Evolutionary conservation across 2,113 vertebrate species (phyloP).

Genomic region (rabbit (Oryctolagus cuniculus)): mOryCun1.1 NC_091440.1:106552501-106553000

Average conservation of each 20-base stretch:
- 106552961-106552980: no score
- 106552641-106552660: neutral
- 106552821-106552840: no score
- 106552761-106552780: neutral
- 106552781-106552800: neutral
- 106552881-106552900: no score
- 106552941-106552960: no score
- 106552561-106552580: neutral
- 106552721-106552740: neutral
- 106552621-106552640: neutral
- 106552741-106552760: neutral
- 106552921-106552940: no score
- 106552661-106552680: neutral
- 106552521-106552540: neutral
- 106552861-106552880: no score
- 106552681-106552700: neutral
- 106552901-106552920: no score
- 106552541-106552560: neutral
- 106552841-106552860: no score
- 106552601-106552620: neutral
- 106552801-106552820: neutral
- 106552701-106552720: neutral
- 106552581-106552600: neutral
- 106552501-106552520: neutral
- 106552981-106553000: no score